These are phyloP conservation scores for Caloenas nicobarica DNA, from an alignment of 2,113 vertebrate genomes.

Conservation along the genomic window DNA sequence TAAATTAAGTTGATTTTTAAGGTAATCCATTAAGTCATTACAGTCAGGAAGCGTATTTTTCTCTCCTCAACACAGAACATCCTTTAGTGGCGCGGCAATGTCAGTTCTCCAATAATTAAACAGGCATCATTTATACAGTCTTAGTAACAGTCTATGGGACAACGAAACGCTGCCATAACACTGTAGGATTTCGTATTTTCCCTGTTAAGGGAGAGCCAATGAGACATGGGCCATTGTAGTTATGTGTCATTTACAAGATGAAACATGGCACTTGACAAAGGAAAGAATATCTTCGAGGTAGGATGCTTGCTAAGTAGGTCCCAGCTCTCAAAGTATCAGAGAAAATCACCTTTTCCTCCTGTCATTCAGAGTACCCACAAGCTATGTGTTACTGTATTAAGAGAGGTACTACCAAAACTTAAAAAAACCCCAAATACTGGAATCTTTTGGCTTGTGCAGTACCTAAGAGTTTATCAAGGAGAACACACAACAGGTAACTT, in stretches of 20 bases:
- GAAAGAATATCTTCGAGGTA: neutral
- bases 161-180: neutral
- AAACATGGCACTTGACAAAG: slow-evolving; percentile 24
- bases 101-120: slow-evolving; percentile 7
- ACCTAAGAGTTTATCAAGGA: neutral
- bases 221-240: neutral
- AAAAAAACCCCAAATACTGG: neutral
- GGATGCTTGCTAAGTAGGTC: neutral
- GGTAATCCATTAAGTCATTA: neutral
- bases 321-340: slow-evolving; percentile 9
- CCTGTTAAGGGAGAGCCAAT: slow-evolving; percentile 1
- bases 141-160: neutral
- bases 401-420: neutral
- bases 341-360: neutral
- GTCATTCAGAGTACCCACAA: neutral
- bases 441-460: neutral
- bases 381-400: neutral
- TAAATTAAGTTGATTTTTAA: neutral
- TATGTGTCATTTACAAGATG: neutral
- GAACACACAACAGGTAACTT: neutral
- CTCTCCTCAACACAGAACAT: neutral
- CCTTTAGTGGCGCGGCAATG: neutral
- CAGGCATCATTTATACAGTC: neutral
- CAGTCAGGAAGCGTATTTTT: neutral
- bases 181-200: neutral